Evolutionary conservation across 2,113 vertebrate genomes (phyloP).

Genomic region (Orcinus orca): DNA sequence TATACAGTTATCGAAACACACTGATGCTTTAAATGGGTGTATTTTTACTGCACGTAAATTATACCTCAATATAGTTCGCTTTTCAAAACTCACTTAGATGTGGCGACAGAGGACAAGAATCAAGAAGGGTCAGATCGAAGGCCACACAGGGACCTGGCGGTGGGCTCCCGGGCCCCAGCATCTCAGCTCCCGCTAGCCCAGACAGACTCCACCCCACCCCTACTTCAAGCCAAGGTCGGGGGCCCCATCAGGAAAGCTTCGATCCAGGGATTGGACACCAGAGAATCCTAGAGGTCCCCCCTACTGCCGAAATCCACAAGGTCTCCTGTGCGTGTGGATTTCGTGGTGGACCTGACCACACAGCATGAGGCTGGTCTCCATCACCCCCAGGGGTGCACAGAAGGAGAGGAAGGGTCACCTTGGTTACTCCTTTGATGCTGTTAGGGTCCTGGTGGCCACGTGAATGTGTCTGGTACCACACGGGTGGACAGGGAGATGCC

Average conservation of each 20-base stretch:
- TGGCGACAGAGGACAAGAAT: neutral
- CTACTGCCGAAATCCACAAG: neutral
- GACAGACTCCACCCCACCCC: too few species aligned
- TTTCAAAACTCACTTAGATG: neutral
- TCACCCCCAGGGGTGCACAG: accelerated
- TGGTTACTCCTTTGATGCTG: neutral
- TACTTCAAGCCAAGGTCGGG: neutral
- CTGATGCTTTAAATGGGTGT: neutral
- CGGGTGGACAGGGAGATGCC: neutral
- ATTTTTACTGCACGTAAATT: neutral
- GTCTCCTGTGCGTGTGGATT: accelerated
- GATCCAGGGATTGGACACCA: neutral
- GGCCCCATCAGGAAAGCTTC: neutral
- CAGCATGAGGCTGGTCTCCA: neutral
- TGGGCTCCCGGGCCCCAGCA: neutral
- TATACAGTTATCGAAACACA: neutral
- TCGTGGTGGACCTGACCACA: neutral
- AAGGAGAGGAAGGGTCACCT: neutral
- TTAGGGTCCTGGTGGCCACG: accelerated
- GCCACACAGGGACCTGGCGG: neutral
- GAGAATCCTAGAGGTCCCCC: neutral
- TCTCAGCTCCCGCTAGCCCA: neutral
- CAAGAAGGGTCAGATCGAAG: neutral
- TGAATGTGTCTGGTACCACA: neutral
- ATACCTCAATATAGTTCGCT: neutral